Evolutionary conservation across 2,797 vertebrate genomes (phyloP).

Genomic region (Rachycentron canadum): DNA sequence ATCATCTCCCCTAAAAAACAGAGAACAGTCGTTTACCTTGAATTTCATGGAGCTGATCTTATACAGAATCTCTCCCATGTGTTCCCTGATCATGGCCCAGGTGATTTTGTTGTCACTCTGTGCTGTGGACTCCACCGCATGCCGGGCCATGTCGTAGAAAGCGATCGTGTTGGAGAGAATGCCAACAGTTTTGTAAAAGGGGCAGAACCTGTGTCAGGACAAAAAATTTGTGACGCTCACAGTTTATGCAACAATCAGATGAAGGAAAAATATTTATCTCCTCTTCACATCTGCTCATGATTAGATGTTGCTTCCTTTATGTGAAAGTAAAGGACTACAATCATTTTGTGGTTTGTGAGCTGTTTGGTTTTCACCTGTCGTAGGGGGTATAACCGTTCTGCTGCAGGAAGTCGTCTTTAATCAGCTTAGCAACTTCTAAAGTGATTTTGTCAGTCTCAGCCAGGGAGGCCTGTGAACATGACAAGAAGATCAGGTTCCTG

Average conservation of each 20-base stretch:
- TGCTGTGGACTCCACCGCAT: slow-evolving; percentile 95
- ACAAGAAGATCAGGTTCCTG: neutral
- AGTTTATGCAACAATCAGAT: neutral
- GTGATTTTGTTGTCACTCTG: slow-evolving; percentile 98
- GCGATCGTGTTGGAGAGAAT: slow-evolving; percentile 98
- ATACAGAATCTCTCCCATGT: slow-evolving; percentile 96
- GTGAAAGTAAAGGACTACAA: neutral
- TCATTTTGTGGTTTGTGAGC: neutral
- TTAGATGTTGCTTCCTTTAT: neutral
- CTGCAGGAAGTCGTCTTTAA: slow-evolving; percentile 99
- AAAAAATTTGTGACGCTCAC: neutral
- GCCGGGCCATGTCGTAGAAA: slow-evolving; percentile 97
- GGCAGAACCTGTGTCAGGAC: slow-evolving; percentile 90
- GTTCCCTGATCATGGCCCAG: slow-evolving; percentile 96
- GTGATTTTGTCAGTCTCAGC: slow-evolving; percentile 99
- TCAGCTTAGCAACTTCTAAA: slow-evolving; percentile 96
- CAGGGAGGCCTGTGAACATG: slow-evolving; percentile 91
- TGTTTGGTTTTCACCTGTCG: slow-evolving; percentile 87
- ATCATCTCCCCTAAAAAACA: neutral
- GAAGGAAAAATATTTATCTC: neutral
- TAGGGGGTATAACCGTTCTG: slow-evolving; percentile 98
- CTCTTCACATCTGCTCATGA: neutral
- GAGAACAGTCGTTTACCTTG: slow-evolving; percentile 86
- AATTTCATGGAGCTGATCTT: slow-evolving; percentile 98
- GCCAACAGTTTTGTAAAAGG: slow-evolving; percentile 98